Percentiles rank a stretch among this genome's conserved stretches.
Evolutionary conservation across 2,797 vertebrate genomes (phyloP).

Genomic region (Cossypha caffra): DNA sequence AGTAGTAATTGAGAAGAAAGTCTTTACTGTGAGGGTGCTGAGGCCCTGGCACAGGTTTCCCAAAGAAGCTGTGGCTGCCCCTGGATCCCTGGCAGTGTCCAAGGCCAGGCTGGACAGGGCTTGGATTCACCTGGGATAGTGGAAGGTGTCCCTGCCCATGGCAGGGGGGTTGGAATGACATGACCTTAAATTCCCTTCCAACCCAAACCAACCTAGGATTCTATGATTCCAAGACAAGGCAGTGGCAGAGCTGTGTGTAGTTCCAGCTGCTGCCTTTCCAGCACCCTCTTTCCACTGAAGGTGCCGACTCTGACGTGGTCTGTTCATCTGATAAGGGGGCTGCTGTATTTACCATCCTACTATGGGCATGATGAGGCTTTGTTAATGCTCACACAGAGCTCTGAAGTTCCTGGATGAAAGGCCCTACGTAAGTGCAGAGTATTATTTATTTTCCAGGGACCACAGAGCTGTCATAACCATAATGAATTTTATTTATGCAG

Average conservation of each 20-base stretch:
- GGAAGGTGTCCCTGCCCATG: neutral
- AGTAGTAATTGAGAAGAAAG: neutral
- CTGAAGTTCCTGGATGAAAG: slow-evolving; percentile 25
- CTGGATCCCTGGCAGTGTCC: neutral
- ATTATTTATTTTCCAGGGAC: slow-evolving; percentile 62
- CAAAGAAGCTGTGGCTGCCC: neutral
- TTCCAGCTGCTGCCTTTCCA: neutral
- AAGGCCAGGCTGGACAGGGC: fast-evolving
- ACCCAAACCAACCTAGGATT: neutral
- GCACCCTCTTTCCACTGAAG: neutral
- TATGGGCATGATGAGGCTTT: neutral
- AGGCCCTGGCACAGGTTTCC: neutral
- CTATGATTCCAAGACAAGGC: neutral
- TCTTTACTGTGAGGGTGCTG: fast-evolving
- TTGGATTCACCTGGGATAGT: fast-evolving
- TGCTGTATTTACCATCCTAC: neutral
- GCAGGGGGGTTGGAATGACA: neutral
- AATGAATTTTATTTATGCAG: slow-evolving; percentile 51
- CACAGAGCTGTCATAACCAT: slow-evolving; percentile 16
- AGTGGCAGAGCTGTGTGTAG: neutral
- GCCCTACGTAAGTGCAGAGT: neutral
- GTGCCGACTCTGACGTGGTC: neutral
- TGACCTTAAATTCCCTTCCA: neutral
- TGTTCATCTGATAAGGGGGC: neutral
- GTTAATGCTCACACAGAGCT: neutral